Base-by-base conservation (phyloP, 2,113 vertebrate species). In the Cynocephalus volans region DNA sequence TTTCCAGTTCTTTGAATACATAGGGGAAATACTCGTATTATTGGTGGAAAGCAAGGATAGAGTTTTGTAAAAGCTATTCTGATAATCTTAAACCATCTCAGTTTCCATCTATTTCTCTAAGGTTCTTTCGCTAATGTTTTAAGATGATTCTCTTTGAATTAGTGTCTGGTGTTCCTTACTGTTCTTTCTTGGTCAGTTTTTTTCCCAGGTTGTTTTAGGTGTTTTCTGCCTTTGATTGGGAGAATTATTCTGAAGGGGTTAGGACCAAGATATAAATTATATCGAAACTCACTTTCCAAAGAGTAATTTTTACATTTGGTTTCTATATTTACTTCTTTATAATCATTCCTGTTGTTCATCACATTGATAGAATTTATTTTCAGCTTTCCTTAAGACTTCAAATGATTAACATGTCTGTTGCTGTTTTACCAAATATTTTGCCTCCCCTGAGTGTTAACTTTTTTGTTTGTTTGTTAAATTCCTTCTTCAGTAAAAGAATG, bases 341-440 rank as follows among this genome's bases (percentile, higher is more conserved):
- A 65, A 45, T 62, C 56, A 54, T 88, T 81, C 33, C 18, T 76
- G 9, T 91, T 91, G 13, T 88, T 96, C 36, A 81, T 95, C 33
- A 72, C 10, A 24, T 26, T 60, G 79, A 60, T 69, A 75, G 70
- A 88, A 88, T 82, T 93, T 91, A 76, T 79, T 93, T 93, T 72
- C 48, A 75, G 31, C 24, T 87, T 93, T 92, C 33, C 62, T 96
- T 96, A 90, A 75, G 67, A 67, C 41, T 75, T 94, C 54, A 65
- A 0, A 75, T 93, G 45, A 79, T 93, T 41, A 93, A 41, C 14
- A 24, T 87, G 41, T 36, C 48, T 85, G 21, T 84, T 86, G 36
- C 84, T 94, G 13, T 92, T 81, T 7, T 94, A 75, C 33, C 28
- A 93, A 93, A 56, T 93, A 94, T 69, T 95, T 95, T 95, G 62